Evolutionary conservation across 2,113 vertebrate species (phyloP), one percentile per base, ranked within the genome.

Genomic region (Corythornis cristatus): DNA sequence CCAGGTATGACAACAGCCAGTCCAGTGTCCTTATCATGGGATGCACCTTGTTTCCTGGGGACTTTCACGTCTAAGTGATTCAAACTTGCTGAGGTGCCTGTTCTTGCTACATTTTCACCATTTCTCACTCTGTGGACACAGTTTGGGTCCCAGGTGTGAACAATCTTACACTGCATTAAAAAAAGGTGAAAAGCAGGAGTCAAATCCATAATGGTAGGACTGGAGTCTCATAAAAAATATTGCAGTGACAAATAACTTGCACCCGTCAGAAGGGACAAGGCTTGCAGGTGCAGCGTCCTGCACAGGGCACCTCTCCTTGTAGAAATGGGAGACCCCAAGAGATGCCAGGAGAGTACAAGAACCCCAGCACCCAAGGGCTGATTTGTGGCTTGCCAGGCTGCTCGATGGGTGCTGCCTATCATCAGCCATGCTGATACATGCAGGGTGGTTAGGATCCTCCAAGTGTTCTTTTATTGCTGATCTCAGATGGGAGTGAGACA

Each of bases 291-390:
- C 51, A 31, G 35, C 0, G 1, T 10, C 42, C 58, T 85, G 28
- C 37, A 21, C 2, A 16, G 16, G 10, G 28, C 12, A 46, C 19
- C 22, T 45, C 25, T 72, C 18, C n/a, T 4, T 42, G 43, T 21
- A 20, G 31, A 43, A 72, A 33, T 7, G 19, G n/a, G 22, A 64
- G 43, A 46, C 12, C 10, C 62, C 0, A 1, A n/a, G 35, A 16
- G 46, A 51, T 50, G 12, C 21, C 26, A 18, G 50, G 37, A 43
- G 29, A 3, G 9, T 42, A 42, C 43, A 58, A 4, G 28, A 61
- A 5, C n/a, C 26, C 42, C 67, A 31, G 50, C 31, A 33, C 22
- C 19, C 1, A 0, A 0, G 0, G 16, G 13, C 0, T 40, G 42
- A 31, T 79, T 74, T 13, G 26, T 57, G 46, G 29, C 18, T 48